Conservation (phyloP, 2,888 invertebrate genomes). For the Drosophila koepferae region DNA sequence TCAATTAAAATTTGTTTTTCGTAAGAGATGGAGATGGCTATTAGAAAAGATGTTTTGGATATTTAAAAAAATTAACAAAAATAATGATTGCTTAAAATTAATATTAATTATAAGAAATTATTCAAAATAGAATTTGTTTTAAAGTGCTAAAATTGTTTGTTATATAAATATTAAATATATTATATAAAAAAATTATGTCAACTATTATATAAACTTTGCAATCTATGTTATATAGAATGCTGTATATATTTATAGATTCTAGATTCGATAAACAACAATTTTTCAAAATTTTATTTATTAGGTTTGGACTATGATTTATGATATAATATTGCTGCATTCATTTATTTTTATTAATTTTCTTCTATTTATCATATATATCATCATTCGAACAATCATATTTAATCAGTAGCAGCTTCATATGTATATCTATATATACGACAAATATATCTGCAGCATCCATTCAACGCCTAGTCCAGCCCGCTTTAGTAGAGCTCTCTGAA, state of each 20-base stretch:
- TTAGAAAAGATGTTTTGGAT: neutral
- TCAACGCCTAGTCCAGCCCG: neutral
- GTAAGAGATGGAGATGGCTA: neutral
- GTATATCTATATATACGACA: neutral
- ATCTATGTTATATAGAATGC: neutral
- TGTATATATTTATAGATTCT: neutral
- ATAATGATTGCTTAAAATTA: too few species aligned
- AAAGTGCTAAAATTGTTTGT: neutral
- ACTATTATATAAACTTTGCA: neutral
- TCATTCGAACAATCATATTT: neutral
- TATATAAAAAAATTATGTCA: neutral
- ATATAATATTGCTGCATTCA: too few species aligned
- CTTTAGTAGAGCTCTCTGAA: neutral
- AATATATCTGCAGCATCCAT: neutral
- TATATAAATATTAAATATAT: neutral
- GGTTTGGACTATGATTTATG: too few species aligned
- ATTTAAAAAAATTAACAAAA: neutral
- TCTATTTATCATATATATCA: neutral
- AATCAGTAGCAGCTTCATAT: neutral
- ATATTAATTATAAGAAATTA: neutral
- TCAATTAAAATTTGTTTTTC: neutral
- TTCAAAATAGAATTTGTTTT: neutral
- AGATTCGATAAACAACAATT: neutral
- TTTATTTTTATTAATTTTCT: neutral
- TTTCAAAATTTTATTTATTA: neutral